Evolutionary conservation across 1,140 invertebrate genomes (phyloP).

Genomic region (Uloborus diversus): DNA sequence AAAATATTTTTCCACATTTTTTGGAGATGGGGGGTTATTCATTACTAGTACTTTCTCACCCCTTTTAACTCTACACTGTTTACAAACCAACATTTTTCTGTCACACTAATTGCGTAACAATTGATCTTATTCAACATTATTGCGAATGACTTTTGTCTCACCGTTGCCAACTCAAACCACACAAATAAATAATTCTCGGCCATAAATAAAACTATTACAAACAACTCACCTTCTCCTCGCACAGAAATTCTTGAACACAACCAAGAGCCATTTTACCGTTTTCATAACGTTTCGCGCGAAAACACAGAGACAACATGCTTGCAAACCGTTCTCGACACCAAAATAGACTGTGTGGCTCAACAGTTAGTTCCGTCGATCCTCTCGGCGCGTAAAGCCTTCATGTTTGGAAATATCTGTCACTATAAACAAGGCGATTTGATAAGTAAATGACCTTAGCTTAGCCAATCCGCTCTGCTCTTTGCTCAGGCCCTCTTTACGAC

Average conservation of each 20-base stretch:
- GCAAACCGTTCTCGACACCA: background rate
- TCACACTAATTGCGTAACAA: too few relatives aligned
- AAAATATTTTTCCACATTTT: too few relatives aligned
- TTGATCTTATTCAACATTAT: too few relatives aligned
- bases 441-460: conserved; percentile 53
- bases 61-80: too few relatives aligned
- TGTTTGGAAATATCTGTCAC: conserved; percentile 56
- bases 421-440: conserved; percentile 57
- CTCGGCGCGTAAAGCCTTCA: conserved; percentile 42
- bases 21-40: too few relatives aligned
- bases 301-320: background rate
- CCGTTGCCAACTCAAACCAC: too few relatives aligned
- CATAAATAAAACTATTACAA: background rate
- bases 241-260: background rate
- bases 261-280: background rate
- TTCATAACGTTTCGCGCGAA: background rate
- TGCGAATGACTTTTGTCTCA: too few relatives aligned
- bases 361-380: conserved; percentile 14
- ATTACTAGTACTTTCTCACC: too few relatives aligned
- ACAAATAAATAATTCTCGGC: too few relatives aligned
- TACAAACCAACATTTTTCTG: too few relatives aligned
- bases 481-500: conserved; percentile 35
- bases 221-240: background rate
- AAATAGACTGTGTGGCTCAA: background rate
- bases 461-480: conserved; percentile 44